These are phyloP conservation scores for Columba livia DNA, from an alignment of 2,113 vertebrate species.

Conservation along the genomic window DNA sequence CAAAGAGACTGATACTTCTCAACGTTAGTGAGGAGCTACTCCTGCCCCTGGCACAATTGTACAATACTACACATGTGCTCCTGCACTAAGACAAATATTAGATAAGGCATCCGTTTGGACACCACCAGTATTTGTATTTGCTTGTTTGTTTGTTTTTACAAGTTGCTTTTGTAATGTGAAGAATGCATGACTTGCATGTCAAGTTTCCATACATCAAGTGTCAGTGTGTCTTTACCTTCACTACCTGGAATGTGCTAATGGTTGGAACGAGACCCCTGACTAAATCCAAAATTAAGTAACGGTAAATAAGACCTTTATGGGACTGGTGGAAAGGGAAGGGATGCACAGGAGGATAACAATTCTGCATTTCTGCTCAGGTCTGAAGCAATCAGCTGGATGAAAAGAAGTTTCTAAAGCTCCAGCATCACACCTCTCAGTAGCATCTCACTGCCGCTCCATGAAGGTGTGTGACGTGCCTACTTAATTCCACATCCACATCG, in stretches of 20 bases:
- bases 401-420: not conserved
- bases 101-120: not conserved
- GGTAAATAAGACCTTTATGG: not conserved
- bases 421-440: not conserved
- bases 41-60: not conserved
- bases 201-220: not conserved
- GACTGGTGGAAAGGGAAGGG: not conserved
- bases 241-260: accelerated
- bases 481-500: not conserved
- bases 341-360: not conserved
- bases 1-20: not conserved
- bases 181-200: not conserved
- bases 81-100: not conserved
- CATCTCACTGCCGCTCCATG: not conserved
- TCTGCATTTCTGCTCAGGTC: not conserved
- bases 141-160: not conserved
- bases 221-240: not conserved
- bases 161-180: not conserved
- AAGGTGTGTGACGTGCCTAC: not conserved
- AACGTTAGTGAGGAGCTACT: not conserved
- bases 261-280: not conserved
- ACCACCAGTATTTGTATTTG: not conserved
- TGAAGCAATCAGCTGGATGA: not conserved
- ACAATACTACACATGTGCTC: not conserved
- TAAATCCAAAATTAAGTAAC: not conserved